A percentile compares a stretch with the other conserved stretches of the same genome.
phyloP scores from a whole-genome alignment of 2,113 vertebrate genomes.

The Triplophysa siluroides region DNA sequence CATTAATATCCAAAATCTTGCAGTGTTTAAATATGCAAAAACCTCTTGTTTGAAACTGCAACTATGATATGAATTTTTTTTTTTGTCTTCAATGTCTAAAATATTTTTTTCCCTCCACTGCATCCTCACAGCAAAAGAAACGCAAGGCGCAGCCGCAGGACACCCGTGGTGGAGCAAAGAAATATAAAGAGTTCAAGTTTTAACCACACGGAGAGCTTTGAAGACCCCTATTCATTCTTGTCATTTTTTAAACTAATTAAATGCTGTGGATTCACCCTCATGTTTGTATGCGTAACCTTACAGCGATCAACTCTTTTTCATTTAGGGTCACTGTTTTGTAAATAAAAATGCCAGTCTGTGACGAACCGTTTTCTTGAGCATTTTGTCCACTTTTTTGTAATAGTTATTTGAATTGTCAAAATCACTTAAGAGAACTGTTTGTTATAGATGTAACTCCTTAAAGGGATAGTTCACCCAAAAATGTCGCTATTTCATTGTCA shows the following conservation, averaged over 20 bases:
- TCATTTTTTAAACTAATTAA: constrained; percentile 13
- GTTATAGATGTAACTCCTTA: too few relatives aligned
- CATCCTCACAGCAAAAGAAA: constrained; percentile 83
- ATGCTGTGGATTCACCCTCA: constrained; percentile 27
- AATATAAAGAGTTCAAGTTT: constrained; percentile 95
- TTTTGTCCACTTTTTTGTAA: background rate
- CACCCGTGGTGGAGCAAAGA: constrained; percentile 84
- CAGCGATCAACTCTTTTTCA: constrained; percentile 39
- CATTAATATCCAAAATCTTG: too few relatives aligned
- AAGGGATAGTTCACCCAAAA: too few relatives aligned
- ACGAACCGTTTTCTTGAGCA: background rate
- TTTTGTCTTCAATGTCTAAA: background rate
- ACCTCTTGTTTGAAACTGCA: too few relatives aligned
- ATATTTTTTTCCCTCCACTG: background rate
- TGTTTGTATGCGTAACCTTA: constrained; percentile 14
- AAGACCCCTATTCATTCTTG: background rate
- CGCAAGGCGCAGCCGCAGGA: constrained; percentile 90
- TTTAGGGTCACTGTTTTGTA: constrained; percentile 66
- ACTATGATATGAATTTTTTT: background rate
- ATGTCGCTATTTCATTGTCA: too few relatives aligned
- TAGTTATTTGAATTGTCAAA: background rate
- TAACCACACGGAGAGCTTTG: constrained; percentile 59
- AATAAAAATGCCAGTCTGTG: constrained; percentile 67
- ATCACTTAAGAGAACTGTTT: too few relatives aligned
- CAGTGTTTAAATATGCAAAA: too few relatives aligned